Evolutionary conservation across 1,140 invertebrate genomes (phyloP), one percentile per base, ranked within the genome.

Genomic region (Luehdorfia chinensis): DNA sequence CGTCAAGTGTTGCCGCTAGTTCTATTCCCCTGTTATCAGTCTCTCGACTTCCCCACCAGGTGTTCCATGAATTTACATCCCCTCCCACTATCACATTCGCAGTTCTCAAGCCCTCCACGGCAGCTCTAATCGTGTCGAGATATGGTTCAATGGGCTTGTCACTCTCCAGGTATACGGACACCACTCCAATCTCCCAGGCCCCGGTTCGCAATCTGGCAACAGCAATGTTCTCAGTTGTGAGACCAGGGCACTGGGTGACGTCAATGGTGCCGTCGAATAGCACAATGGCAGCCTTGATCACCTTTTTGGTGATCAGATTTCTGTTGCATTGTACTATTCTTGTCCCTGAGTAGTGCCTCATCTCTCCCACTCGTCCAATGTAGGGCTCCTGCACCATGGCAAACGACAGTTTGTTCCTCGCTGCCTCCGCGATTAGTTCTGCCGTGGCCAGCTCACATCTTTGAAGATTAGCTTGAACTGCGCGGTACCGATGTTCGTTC

Each of bases 141-240:
- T 34, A 34, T 2, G 14, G 32, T 16, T 18, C 32, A 1, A 34
- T 1, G 32, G 32, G 32, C 7, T 7, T 16, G n/a, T 34, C 16
- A 3, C 3, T 1, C 7, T 34, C 32, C 15, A 34, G 15, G 15
- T 34, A 34, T 0, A 34, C 32, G 4, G 13, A 36, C 21, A 45
- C 16, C 2, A 16, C 31, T 5, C 21, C n/a, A 5, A 44, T 45
- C 32, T 45, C 41, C 27, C 31, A 48, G 14, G 47, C 21, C 7
- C 23, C 33, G 11, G 45, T 36, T 15, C 23, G 12, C 1, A 47
- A 19, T n/a, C n/a, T n/a, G n/a, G n/a, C n/a, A n/a, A n/a, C n/a
- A n/a, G n/a, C 32, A n/a, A 47, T 36, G 21, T 47, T 28, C 0
- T 7, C 14, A 1, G 16, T 18, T 3, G 32, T 34, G n/a, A 23